Conservation (phyloP, 2,113 vertebrate genomes). For the Mobula birostris region DNA sequence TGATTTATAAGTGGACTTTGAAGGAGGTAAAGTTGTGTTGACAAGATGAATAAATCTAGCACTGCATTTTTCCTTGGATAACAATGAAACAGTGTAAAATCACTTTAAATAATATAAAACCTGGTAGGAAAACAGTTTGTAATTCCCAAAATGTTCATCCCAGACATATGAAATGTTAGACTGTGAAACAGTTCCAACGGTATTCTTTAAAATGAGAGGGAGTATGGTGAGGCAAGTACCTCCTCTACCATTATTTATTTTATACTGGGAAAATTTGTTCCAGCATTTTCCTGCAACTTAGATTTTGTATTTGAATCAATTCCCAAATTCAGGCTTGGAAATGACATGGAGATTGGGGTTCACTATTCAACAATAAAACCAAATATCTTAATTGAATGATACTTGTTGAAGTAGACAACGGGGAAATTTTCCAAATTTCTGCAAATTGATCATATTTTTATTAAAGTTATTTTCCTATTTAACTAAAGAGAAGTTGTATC, state of each 20-base stretch:
- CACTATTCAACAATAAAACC: neutral
- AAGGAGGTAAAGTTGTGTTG: constrained; percentile 34
- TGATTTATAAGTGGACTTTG: constrained; percentile 30
- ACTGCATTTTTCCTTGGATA: constrained; percentile 10
- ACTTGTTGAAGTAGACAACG: neutral
- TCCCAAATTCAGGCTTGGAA: neutral
- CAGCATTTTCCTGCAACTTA: neutral
- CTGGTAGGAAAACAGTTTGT: constrained; percentile 5
- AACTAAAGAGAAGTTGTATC: neutral
- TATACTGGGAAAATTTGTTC: neutral
- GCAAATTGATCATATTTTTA: neutral
- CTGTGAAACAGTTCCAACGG: neutral
- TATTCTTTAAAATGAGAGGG: constrained; percentile 13
- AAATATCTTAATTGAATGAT: neutral
- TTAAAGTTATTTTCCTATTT: neutral
- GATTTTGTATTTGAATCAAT: neutral
- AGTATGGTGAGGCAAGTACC: neutral
- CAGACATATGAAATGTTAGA: constrained; percentile 1
- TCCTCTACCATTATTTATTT: neutral
- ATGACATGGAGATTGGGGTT: no score
- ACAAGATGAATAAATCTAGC: constrained; percentile 30
- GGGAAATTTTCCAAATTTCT: neutral
- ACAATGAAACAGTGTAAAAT: constrained; percentile 34
- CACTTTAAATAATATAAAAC: constrained; percentile 22
- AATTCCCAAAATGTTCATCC: constrained; percentile 27